Base-by-base conservation (phyloP, 2,113 vertebrate genomes). In the Austrofundulus limnaeus region DNA sequence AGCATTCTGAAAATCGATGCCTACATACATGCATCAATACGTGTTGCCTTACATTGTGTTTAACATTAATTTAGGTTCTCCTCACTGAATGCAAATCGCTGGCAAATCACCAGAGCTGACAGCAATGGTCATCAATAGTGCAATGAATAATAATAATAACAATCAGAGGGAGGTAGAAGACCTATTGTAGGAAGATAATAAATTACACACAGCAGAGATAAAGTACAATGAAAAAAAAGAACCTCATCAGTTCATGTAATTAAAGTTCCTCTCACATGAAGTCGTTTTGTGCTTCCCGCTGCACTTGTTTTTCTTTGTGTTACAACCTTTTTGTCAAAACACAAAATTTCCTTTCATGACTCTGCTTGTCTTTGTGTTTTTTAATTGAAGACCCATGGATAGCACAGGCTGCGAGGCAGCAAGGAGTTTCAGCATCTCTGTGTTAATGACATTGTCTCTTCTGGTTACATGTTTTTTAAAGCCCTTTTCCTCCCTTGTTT, bases 101-200 rank as follows among this genome's bases (percentile, higher is more conserved):
- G 42, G 61, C 83, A 80, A 85, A 85, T 88, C 74, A 66, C 43
- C 11, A 6, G 20, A 11, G 66, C 39, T 53, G 83, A 76, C 72
- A 72, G 72, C 34, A 66, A 47, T 49, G 70, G 57, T 77, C 75
- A 76, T 84, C 74, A 76, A 72, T 75, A 63, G 65, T n/a, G 49
- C 25, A 12, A 54, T 85, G 51, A 82, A 84, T 73, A 75, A 65
- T 78, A 69, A 79, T 76, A 53, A 76, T 71, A 53, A 34, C 31
- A 10, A 34, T 34, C 31, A 20, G 24, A 47, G 51, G 21, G 63
- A 75, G 60, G 49, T 42, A 38, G 57, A 57, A 60, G 48, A 49
- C 63, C 53, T 55, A 28, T 43, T 66, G 62, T 42, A 53, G 37
- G 15, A 62, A 21, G 24, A 21, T 67, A 48, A 80, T 55, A 19